Conservation (phyloP, 2,888 invertebrate genomes). For the Megaustenia siamemsis region DNA sequence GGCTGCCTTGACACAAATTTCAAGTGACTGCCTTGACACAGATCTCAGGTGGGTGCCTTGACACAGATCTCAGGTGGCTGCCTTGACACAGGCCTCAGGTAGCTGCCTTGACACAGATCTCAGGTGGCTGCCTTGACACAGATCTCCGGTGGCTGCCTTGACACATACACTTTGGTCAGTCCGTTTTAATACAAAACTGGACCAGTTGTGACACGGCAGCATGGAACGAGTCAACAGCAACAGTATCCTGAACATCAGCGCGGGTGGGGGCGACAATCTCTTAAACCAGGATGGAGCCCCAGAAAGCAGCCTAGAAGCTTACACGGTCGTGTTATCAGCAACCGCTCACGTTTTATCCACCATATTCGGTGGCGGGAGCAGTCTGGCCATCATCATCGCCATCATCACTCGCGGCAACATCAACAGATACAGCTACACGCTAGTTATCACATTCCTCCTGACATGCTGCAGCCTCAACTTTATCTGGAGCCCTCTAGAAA, state of each 20-base stretch:
- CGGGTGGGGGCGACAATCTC: background rate
- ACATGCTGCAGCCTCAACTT: slow-evolving; percentile 67
- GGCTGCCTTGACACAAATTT: no score
- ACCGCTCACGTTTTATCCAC: slow-evolving; percentile 67
- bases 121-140: no score
- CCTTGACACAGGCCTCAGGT: no score
- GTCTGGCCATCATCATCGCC: slow-evolving; percentile 67
- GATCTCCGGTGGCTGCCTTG: no score
- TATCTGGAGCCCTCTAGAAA: slow-evolving; percentile 72
- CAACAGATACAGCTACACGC: slow-evolving; percentile 66
- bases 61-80: no score
- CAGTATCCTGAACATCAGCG: background rate
- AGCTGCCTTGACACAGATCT: no score
- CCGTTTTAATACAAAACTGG: no score
- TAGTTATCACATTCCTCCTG: slow-evolving; percentile 65
- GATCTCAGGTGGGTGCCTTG: no score
- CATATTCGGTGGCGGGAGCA: slow-evolving; percentile 69
- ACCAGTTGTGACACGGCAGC: background rate
- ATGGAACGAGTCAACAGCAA: background rate
- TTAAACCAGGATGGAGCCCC: background rate
- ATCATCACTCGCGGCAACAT: slow-evolving; percentile 64
- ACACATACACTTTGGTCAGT: no score
- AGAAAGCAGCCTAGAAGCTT: slow-evolving; percentile 62
- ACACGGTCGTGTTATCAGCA: slow-evolving; percentile 70
- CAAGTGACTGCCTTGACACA: no score